Base-by-base conservation (phyloP, 1,140 invertebrate species). In the Polypedilum pembai region DNA sequence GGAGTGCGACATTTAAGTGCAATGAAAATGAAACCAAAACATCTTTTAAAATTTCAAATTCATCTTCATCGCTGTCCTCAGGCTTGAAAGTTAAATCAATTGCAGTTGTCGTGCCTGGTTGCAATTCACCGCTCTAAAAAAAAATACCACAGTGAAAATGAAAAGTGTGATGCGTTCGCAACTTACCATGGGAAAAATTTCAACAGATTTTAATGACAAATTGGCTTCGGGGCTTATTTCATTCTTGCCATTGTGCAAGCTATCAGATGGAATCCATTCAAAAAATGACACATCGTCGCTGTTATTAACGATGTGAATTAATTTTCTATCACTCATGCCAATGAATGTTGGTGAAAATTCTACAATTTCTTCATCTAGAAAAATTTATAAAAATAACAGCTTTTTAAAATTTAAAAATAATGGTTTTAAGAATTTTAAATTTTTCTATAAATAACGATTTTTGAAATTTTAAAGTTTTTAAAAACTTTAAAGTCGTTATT, bases 321-420 rank as follows among this genome's bases (percentile, higher is more conserved):
- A 69, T 69, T 69, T 69, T 18, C 15, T 69, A 69, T 69, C 65
- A n/a, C 17, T 69, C 65, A 69, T 69, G 17, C 65, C 65, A 10
- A 69, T 69, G 8, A 69, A 69, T 69, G 65, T 69, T 7, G 65
- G 65, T 20, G 7, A 8, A 69, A 69, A 69, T 69, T 20, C 17
- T 10, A 69, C 20, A 69, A 8, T 18, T n/a, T 69, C 65, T 69
- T 69, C 18, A 18, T 18, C 65, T 69, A 7, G 18, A 69, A 69
- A 69, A 20, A 18, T 20, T 8, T 18, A 1, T n/a, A 20, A 20
- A 20, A 20, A 69, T 10, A 56, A 56, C 41, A 45, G 24, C 5
- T 33, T 33, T 33, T 33, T 33, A 33, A 3, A n/a, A 33, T 33
- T 33, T 33, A 33, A 33, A n/a, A n/a, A n/a, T n/a, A n/a, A n/a